phyloP scores from a whole-genome alignment of 2,797 vertebrate species.

The Syngnathus rostellatus region DNA sequence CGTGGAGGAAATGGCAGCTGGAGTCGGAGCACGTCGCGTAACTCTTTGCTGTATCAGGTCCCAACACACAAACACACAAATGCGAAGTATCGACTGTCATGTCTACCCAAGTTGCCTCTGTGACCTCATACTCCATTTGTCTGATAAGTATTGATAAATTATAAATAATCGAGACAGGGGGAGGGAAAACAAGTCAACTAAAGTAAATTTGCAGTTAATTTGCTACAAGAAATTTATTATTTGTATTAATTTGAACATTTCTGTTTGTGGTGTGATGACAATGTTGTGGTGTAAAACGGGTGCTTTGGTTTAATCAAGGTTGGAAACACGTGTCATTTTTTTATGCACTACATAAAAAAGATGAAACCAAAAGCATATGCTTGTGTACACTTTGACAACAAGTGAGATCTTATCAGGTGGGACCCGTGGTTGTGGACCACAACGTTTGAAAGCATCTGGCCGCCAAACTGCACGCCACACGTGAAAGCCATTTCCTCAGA shows the following conservation, averaged over 20 bases:
- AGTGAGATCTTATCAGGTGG: not conserved
- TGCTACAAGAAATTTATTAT: no score
- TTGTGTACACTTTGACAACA: not conserved
- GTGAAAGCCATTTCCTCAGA: conserved; percentile 46
- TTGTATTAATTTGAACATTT: not conserved
- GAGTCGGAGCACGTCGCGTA: conserved; percentile 45
- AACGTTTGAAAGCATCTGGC: conserved; percentile 25
- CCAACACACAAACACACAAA: conserved; percentile 16
- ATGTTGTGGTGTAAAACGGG: no score
- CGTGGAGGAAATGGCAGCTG: conserved; percentile 56
- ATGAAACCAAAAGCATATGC: not conserved
- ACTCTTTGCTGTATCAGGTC: conserved; percentile 41
- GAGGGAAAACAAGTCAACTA: no score
- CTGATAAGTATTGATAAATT: not conserved
- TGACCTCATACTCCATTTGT: not conserved
- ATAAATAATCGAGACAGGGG: not conserved
- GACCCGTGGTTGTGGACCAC: not conserved
- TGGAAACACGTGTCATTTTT: no score
- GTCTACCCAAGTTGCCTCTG: not conserved
- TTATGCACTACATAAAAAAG: not conserved
- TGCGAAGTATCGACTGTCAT: not conserved
- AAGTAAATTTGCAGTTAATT: no score
- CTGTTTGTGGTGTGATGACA: no score
- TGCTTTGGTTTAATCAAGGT: no score
- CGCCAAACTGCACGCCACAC: conserved; percentile 30